These are phyloP conservation scores for Globodera rostochiensis DNA, from an alignment of 1,140 invertebrate species.

Conservation along the genomic window DNA sequence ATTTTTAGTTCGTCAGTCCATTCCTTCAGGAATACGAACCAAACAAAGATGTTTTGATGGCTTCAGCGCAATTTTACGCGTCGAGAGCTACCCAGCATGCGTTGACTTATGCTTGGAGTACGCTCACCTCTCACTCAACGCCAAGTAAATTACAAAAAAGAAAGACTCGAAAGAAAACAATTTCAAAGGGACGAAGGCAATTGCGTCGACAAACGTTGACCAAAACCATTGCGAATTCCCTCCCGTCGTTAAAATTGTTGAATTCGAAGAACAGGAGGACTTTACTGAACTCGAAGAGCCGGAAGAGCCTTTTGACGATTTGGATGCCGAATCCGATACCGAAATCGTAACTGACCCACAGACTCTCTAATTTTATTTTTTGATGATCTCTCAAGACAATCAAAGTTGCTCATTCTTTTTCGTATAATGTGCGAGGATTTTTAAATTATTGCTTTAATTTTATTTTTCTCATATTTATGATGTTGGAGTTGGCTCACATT, in stretches of 20 bases:
- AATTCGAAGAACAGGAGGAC: background rate
- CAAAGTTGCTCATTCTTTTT: background rate
- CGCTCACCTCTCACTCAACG: background rate
- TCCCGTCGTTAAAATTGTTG: background rate
- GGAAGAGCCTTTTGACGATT: background rate
- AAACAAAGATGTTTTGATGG: slow-evolving; percentile 5
- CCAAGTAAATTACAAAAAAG: background rate
- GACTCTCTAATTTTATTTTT: background rate
- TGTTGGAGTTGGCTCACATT: no score
- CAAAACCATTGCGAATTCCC: background rate
- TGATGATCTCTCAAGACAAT: background rate
- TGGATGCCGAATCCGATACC: background rate
- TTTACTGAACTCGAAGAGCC: background rate
- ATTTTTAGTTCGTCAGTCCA: slow-evolving; percentile 20
- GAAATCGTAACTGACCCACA: background rate
- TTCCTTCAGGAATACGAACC: slow-evolving; percentile 28
- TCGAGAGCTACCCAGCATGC: background rate
- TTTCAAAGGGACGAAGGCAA: background rate
- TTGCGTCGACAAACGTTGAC: background rate
- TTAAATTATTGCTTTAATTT: no score
- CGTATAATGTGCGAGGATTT: background rate
- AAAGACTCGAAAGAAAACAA: background rate
- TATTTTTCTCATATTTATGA: no score
- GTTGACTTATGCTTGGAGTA: background rate
- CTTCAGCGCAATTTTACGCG: slow-evolving; percentile 8